Evolutionary conservation across 2,113 vertebrate genomes (phyloP), one percentile per base, ranked within the genome.

Genomic region (Eira barbara): DNA sequence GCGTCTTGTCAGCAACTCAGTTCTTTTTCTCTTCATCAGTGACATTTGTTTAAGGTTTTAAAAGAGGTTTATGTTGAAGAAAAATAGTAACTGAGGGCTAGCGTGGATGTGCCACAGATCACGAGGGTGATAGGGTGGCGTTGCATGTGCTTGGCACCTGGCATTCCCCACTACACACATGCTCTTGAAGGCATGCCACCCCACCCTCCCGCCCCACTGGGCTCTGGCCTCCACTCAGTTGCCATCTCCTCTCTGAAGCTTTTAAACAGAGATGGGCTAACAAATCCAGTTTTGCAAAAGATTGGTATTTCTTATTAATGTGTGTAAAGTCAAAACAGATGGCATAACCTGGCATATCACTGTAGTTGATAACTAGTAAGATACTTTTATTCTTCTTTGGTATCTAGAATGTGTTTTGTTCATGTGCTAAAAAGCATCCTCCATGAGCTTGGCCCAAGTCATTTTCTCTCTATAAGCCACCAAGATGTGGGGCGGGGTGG

Each of bases 41-140:
- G 45, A 29, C 12, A 25, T 97, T 95, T 90, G n/a, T 65, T 94
- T 76, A 91, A 91, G 47, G 10, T 96, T 85, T 95, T 42, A 31
- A 94, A 96, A 87, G 57, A 93, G 39, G 12, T 78, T 74, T 61
- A 12, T 88, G 7, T 20, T 95, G 42, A 67, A 91, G 57, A 83
- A 84, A 91, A 88, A 78, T 27, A 63, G 52, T 89, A 86, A 17
- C 47, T 11, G n/a, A 91, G 55, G 31, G 45, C 34, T 74, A 15
- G 29, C 10, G 7, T 36, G 20, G 42, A 29, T 49, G 39, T 78
- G 29, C n/a, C 39, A 34, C 47, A 83, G 34, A 55, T 95, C 17
- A 17, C 31, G 47, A 73, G 27, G 76, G n/a, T 84, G 20, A 9
- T 52, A 20, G 14, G 18, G 5, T 47, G 12, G 25, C 4, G 34